Conservation (phyloP, 2,888 invertebrate species). For the Drosophila macrothrix region DNA sequence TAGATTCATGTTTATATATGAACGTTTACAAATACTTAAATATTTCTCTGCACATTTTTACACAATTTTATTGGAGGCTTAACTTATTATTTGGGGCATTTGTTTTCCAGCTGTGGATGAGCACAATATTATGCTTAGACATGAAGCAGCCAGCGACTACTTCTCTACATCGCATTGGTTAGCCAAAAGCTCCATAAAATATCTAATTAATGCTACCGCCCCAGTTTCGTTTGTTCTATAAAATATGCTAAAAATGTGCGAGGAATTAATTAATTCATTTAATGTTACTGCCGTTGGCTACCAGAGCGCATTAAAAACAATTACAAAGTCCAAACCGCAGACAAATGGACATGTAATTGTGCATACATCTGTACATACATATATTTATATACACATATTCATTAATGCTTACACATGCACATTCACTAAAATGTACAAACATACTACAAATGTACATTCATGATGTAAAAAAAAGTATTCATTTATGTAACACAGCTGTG, state of each 20-base stretch:
- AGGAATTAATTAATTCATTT: conserved; percentile 71
- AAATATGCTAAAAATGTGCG: conserved; percentile 51
- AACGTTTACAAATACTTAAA: not conserved
- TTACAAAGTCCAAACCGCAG: conserved; percentile 55
- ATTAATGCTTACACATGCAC: not conserved
- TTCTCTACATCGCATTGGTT: conserved; percentile 5
- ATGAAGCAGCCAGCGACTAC: conserved; percentile 49
- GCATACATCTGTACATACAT: conserved; percentile 7
- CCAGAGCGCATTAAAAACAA: conserved; percentile 56
- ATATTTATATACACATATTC: not conserved
- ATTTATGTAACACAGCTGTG: conserved; percentile 11
- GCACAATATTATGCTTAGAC: conserved; percentile 58
- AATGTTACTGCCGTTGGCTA: conserved; percentile 47
- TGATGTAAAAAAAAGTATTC: conserved; percentile 3
- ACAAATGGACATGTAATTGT: conserved; percentile 31
- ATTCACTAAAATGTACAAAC: conserved; percentile 1
- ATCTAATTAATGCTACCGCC: conserved; percentile 51
- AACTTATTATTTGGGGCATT: conserved; percentile 38
- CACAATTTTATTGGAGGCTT: conserved; percentile 35
- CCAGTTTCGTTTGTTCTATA: conserved; percentile 7
- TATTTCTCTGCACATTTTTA: conserved; percentile 13
- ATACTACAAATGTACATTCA: conserved; percentile 1
- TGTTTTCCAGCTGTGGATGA: conserved; percentile 35
- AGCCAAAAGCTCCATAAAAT: conserved; percentile 43
- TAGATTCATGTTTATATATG: not conserved